phyloP scores from a whole-genome alignment of 2,797 vertebrate species.

The Myotis vivesi region DNA sequence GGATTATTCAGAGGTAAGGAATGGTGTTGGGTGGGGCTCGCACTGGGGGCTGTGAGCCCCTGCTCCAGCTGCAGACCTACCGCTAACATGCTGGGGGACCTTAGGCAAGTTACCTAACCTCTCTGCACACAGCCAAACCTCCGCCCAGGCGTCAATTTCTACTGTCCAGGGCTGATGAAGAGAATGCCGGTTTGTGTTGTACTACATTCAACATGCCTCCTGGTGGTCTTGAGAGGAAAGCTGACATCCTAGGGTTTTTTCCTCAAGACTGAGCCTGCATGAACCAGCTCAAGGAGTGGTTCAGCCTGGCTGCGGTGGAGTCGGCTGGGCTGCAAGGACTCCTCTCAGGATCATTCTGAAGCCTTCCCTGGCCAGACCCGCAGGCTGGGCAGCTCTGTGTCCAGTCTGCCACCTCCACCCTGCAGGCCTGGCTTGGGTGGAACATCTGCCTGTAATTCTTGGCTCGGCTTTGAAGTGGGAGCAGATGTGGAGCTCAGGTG shows the following conservation, averaged over 20 bases:
- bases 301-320: not conserved
- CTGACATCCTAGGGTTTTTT: not conserved
- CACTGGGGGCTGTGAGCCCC: not conserved
- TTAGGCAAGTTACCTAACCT: not conserved
- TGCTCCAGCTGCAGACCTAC: not conserved
- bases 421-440: constrained; percentile 37
- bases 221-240: not conserved
- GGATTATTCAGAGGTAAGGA: constrained; percentile 56
- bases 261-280: not conserved
- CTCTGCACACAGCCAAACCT: not conserved
- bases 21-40: not conserved
- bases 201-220: not conserved
- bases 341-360: not conserved
- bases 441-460: constrained; percentile 21
- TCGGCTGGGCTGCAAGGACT: not conserved
- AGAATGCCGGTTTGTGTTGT: not conserved
- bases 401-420: not conserved
- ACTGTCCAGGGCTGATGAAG: not conserved
- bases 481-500: constrained; percentile 3
- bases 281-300: not conserved
- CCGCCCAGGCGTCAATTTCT: not conserved
- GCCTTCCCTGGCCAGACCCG: not conserved
- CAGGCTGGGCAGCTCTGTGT: not conserved
- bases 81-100: not conserved
- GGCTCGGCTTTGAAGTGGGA: constrained; percentile 38